These are phyloP conservation scores for Melikaiella ostensackeni DNA, from an alignment of 2,888 invertebrate genomes.

Conservation along the genomic window DNA sequence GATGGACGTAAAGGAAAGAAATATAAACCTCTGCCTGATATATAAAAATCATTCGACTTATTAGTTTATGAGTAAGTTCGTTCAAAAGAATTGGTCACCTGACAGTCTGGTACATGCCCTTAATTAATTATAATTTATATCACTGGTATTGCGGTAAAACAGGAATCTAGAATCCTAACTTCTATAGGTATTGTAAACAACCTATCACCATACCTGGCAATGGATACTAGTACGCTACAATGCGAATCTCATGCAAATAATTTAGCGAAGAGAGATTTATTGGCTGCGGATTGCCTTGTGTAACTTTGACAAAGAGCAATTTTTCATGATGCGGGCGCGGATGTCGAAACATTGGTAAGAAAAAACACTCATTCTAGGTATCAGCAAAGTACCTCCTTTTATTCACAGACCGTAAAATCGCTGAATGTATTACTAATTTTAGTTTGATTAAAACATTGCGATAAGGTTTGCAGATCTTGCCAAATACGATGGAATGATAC, in stretches of 20 bases:
- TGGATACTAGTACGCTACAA: neutral
- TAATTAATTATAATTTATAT: too few relatives aligned
- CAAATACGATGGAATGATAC: neutral
- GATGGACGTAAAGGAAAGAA: too few relatives aligned
- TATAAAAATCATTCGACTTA: too few relatives aligned
- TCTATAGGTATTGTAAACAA: neutral
- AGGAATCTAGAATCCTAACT: too few relatives aligned
- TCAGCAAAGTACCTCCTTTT: neutral
- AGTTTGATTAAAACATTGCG: neutral
- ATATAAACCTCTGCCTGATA: too few relatives aligned
- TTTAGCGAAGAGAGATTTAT: neutral
- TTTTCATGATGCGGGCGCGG: neutral
- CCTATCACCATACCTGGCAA: neutral
- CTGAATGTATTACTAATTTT: neutral
- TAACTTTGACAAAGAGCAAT: neutral
- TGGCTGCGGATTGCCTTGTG: neutral
- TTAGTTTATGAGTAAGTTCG: too few relatives aligned
- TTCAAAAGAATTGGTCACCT: too few relatives aligned
- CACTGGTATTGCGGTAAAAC: too few relatives aligned
- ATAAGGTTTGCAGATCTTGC: neutral
- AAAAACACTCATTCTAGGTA: neutral
- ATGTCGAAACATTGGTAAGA: slow-evolving; percentile 1
- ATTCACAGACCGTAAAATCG: neutral
- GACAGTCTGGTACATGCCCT: too few relatives aligned
- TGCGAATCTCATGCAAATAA: neutral